A percentile compares a stretch with the other conserved stretches of the same genome.
Evolutionary conservation across 2,888 invertebrate genomes (phyloP).

Genomic region (Troglohyphantes excavatus): DNA sequence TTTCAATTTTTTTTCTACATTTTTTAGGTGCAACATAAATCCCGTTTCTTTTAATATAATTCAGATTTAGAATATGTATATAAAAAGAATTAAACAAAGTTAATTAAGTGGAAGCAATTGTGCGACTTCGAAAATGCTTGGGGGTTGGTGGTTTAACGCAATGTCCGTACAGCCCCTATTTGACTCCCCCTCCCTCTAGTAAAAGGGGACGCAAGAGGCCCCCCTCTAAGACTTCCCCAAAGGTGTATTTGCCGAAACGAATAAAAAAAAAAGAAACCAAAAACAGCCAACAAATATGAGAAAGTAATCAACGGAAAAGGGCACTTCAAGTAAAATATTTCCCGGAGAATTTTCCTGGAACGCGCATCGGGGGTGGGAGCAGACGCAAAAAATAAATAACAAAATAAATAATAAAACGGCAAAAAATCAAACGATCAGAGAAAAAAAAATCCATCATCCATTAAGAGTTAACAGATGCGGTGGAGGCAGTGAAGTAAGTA

Average conservation of each 20-base stretch:
- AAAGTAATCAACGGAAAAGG: constrained; percentile 28
- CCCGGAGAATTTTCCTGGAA: constrained; percentile 6
- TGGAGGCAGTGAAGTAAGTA: neutral
- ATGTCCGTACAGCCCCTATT: neutral
- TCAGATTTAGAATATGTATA: too few relatives aligned
- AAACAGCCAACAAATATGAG: constrained; percentile 5
- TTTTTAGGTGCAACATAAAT: too few relatives aligned
- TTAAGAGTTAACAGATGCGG: constrained; percentile 32
- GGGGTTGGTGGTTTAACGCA: too few relatives aligned
- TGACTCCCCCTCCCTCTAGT: neutral
- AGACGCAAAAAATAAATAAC: neutral
- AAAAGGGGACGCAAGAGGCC: neutral
- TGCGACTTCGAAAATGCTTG: too few relatives aligned
- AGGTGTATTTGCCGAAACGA: neutral
- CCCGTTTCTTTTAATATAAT: too few relatives aligned
- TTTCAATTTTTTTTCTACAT: too few relatives aligned
- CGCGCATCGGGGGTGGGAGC: neutral
- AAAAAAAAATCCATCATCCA: constrained; percentile 20
- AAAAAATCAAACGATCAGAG: neutral
- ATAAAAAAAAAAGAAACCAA: too few relatives aligned
- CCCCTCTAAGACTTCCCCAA: neutral
- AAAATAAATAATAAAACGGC: neutral
- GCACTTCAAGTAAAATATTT: constrained; percentile 23
- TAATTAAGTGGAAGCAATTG: too few relatives aligned
- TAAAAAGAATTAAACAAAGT: too few relatives aligned